These are phyloP conservation scores for Dunckerocampus dactyliophorus DNA, from an alignment of 2,113 vertebrate species.

Conservation along the genomic window DNA sequence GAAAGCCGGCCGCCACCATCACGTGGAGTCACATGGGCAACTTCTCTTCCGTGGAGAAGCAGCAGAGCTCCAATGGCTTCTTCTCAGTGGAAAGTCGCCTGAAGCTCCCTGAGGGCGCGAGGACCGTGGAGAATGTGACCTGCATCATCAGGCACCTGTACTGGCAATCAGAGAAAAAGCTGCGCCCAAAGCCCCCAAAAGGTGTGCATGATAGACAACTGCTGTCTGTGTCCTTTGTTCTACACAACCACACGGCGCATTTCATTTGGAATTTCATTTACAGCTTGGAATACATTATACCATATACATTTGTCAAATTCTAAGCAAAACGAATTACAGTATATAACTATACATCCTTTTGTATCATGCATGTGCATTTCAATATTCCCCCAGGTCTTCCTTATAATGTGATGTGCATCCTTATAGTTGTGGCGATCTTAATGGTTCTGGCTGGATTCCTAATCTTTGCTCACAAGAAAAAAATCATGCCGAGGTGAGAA, in stretches of 20 bases:
- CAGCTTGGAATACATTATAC: too few relatives aligned
- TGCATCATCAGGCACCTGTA: conserved; percentile 46
- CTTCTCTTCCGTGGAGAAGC: accelerated
- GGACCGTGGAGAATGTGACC: conserved; percentile 22
- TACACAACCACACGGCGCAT: too few relatives aligned
- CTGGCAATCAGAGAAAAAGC: background rate
- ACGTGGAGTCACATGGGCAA: conserved; percentile 45
- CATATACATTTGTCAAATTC: background rate
- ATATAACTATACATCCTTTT: background rate
- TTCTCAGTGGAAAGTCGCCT: conserved; percentile 46
- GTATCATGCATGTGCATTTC: background rate
- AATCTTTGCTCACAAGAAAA: conserved; percentile 25
- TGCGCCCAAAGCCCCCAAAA: background rate
- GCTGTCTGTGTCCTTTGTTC: too few relatives aligned
- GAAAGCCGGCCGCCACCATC: conserved; percentile 57
- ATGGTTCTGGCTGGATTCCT: conserved; percentile 8
- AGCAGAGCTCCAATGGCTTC: accelerated
- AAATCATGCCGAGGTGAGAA: conserved; percentile 35
- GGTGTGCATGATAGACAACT: conserved; percentile 15
- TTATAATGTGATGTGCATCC: background rate
- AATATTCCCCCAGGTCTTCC: conserved; percentile 4
- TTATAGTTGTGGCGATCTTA: background rate
- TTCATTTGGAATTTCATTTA: too few relatives aligned
- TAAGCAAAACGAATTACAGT: background rate
- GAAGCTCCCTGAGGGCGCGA: conserved; percentile 11